phyloP scores from a whole-genome alignment of 2,797 vertebrate species.

The Cetoscarus ocellatus region DNA sequence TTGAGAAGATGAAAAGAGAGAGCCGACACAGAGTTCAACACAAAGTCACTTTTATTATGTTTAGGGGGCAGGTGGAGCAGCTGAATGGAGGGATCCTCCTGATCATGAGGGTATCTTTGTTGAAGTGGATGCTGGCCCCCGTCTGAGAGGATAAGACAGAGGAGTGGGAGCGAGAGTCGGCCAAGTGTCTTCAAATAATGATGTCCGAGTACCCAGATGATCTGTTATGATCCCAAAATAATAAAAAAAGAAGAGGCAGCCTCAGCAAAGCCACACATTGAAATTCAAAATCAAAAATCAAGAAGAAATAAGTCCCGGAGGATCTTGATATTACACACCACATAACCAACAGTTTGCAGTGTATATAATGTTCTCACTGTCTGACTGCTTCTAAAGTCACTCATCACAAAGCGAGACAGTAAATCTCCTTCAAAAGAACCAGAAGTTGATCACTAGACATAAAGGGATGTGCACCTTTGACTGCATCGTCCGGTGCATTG shows the following conservation, averaged over 20 bases:
- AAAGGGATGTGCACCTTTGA: conserved; percentile 20
- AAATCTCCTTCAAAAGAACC: conserved; percentile 28
- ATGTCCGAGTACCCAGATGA: conserved; percentile 16
- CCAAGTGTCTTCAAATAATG: conserved; percentile 30
- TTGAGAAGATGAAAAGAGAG: conserved; percentile 64
- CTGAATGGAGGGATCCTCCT: conserved; percentile 36
- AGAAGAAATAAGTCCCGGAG: conserved; percentile 15
- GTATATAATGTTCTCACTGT: conserved; percentile 31
- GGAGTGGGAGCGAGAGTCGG: conserved; percentile 1
- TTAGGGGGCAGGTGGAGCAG: conserved; percentile 52
- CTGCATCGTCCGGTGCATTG: conserved; percentile 16
- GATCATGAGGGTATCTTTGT: conserved; percentile 32
- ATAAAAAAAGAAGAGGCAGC: conserved; percentile 16
- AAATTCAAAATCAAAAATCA: conserved; percentile 23
- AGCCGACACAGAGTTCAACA: conserved; percentile 73
- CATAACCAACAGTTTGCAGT: conserved; percentile 23
- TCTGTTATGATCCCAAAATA: conserved; percentile 3
- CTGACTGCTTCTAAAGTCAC: conserved; percentile 20
- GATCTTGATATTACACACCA: conserved; percentile 25
- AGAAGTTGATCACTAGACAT: conserved; percentile 18
- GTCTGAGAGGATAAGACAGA: conserved; percentile 19
- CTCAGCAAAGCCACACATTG: conserved; percentile 41
- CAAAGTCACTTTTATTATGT: conserved; percentile 79
- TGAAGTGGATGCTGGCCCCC: conserved; percentile 34
- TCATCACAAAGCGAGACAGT: conserved; percentile 26